phyloP scores from a whole-genome alignment of 2,113 vertebrate species.

The Buteo buteo region DNA sequence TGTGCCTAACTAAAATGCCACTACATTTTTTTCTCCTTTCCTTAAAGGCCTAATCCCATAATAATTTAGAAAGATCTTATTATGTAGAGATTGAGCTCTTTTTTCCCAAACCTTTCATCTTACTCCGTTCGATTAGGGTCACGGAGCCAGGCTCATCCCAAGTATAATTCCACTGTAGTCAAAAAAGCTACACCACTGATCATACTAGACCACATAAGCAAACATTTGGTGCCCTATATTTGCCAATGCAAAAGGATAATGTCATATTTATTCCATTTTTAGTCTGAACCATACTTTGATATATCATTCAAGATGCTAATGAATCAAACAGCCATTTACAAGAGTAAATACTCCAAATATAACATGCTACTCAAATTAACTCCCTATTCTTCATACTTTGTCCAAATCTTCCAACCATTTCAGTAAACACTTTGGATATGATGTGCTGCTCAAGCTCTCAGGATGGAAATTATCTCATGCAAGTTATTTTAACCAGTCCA shows the following conservation, averaged over 20 bases:
- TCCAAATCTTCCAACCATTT: neutral
- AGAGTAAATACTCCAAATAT: neutral
- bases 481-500: neutral
- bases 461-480: neutral
- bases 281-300: neutral
- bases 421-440: neutral
- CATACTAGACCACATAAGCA: neutral
- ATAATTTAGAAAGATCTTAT: conserved; percentile 59
- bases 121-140: conserved; percentile 56
- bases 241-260: conserved; percentile 24
- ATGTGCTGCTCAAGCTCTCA: neutral
- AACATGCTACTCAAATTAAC: neutral
- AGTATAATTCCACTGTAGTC: conserved; percentile 24
- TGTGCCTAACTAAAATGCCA: conserved; percentile 31
- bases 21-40: neutral
- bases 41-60: conserved; percentile 44
- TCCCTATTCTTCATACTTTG: neutral
- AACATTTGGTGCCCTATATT: conserved; percentile 62
- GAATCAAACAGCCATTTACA: neutral
- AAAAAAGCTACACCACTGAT: conserved; percentile 15
- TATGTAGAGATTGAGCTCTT: conserved; percentile 34
- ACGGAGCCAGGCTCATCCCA: conserved; percentile 23
- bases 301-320: neutral
- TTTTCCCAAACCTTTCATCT: conserved; percentile 23
- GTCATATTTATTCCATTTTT: neutral